Conservation (phyloP, 2,797 vertebrate species). For the Hydrocynus forskahlii region DNA sequence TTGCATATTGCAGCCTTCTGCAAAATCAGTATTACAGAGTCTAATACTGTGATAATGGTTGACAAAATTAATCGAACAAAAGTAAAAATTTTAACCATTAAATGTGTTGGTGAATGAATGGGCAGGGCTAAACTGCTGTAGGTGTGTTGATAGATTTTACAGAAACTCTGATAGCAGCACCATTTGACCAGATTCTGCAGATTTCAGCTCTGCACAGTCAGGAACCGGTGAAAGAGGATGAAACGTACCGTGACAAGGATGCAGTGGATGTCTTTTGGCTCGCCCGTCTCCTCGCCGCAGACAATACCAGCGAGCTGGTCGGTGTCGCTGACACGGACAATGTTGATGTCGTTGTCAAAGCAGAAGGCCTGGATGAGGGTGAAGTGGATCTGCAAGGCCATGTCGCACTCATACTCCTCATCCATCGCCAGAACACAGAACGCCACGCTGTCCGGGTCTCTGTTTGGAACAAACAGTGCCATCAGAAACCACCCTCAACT, state of each 20-base stretch:
- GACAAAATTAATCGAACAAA: no score
- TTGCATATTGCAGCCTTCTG: no score
- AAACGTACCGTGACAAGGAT: slow-evolving; percentile 92
- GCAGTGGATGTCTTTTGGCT: slow-evolving; percentile 92
- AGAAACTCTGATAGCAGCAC: no score
- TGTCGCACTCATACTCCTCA: slow-evolving; percentile 92
- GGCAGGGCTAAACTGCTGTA: no score
- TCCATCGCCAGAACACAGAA: slow-evolving; percentile 94
- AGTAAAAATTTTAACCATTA: no score
- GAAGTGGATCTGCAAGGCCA: slow-evolving; percentile 97
- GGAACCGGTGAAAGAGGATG: no score
- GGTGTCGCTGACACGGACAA: slow-evolving; percentile 91
- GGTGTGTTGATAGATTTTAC: no score
- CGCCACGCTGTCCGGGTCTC: slow-evolving; percentile 94
- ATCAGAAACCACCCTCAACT: not conserved
- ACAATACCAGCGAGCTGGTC: slow-evolving; percentile 87
- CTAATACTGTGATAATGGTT: no score
- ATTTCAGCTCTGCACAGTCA: no score
- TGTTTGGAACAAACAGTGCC: slow-evolving; percentile 61
- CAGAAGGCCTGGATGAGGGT: slow-evolving; percentile 98
- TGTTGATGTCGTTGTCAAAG: slow-evolving; percentile 97
- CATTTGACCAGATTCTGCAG: no score
- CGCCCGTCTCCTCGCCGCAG: slow-evolving; percentile 82
- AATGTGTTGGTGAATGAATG: no score
- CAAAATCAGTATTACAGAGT: no score